Evolutionary conservation across 2,797 vertebrate genomes (phyloP), one percentile per base, ranked within the genome.

Genomic region (Liparis tanakae): DNA sequence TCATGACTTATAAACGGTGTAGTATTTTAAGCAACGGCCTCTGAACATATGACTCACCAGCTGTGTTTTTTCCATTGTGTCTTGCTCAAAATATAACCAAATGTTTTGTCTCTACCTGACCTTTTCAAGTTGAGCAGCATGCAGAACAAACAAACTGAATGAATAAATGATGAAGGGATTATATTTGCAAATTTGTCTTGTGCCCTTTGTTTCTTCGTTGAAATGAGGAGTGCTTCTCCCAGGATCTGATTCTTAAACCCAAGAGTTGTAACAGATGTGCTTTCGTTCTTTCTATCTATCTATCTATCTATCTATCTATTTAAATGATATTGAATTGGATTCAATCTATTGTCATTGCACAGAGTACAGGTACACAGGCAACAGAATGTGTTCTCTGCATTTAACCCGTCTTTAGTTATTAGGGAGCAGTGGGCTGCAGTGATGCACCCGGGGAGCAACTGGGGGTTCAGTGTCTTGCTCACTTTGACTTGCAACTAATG

Each of bases 121-220:
- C 88, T 91, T 91, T 87, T 58, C 25, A 53, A n/a, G 55, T 60
- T 53, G 62, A 80, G 81, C 84, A 62, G 64, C 75, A 84, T 58
- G 78, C 67, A 78, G 59, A 62, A 82, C 30, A 68, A 89, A 83
- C 75, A 89, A 84, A 84, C 75, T 10, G 74, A 79, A 86, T 85
- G 80, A 86, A 89, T 86, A 85, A 89, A 84, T 85, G 59, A 87
- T 82, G 74, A 84, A 70, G 30, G 77, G 69, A 85, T 88, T 88
- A 86, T 79, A 85, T 84, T 86, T 88, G 78, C 78, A 88, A 82
- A 85, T 87, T 82, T 81, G 51, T 75, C 62, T 62, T 44, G 58
- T 72, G 76, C 79, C 74, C 84, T 89, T 75, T 84, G 70, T 82
- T 82, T 66, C 67, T 58, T 70, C 7, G 37, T 58, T 46, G 25